Evolutionary conservation across 1,140 invertebrate genomes (phyloP), one percentile per base, ranked within the genome.

Genomic region (Manduca sexta): DNA sequence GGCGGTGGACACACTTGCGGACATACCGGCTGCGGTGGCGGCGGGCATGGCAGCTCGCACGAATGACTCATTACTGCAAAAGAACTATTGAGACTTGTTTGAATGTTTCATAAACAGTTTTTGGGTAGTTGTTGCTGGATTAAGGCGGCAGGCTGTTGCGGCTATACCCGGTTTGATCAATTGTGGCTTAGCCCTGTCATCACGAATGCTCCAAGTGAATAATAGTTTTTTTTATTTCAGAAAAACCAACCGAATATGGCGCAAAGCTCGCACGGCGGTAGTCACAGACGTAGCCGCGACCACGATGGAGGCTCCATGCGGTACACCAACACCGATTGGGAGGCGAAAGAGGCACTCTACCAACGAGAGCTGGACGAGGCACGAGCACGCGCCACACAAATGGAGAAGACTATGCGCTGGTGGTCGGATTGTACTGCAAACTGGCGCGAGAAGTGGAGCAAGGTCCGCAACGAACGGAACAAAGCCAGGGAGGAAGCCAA

Each of bases 341-440:
- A 85, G 45, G 82, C 80, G 5, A 84, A 82, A 37, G 80, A 84
- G 47, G 80, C 80, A 1, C 72, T 74, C 81, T 92, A 45, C 88
- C 94, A 77, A 71, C 84, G 94, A 50, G 96, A 98, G 75, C 80
- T 98, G 48, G 94, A 97, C 61, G 96, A 98, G 71, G 95, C 96
- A 0, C 87, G 95, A 53, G 95, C 95, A 1, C 82, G 97, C 48
- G 95, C 95, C 3, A 92, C 95, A 0, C 97, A 99, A 82, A 98
- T 99, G 97, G 97, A 99, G 76, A 99, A 99, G 85, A 99, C 97
- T 0, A 98, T 99, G 96, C 88, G 95, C 43, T 99, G 97, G 97
- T 99, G 97, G 97, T 98, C 97, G 0, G 88, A 89, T 52, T 90
- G 89, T 57, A 89, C 89, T 1, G 87, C 88, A n/a, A 89, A 89